Conservation (phyloP, 1,140 invertebrate genomes). For the Cryptotermes secundus region DNA sequence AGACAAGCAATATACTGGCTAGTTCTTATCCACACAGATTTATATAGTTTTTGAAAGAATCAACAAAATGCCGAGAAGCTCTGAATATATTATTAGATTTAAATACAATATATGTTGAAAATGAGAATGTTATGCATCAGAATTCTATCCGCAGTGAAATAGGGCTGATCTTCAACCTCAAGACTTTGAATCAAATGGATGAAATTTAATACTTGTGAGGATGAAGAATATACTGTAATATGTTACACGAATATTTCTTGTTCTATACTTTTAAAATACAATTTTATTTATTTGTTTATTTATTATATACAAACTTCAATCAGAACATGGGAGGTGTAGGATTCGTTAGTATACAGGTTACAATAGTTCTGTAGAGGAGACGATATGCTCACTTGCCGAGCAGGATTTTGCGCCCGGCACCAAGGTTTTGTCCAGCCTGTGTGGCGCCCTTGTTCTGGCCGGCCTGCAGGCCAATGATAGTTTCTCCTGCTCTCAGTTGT, state of each 20-base stretch:
- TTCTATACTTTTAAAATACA: background rate
- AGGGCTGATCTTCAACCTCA: background rate
- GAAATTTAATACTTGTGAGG: background rate
- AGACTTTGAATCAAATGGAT: background rate
- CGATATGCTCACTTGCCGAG: slow-evolving; percentile 62
- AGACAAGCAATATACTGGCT: background rate
- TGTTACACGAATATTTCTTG: slow-evolving; percentile 7
- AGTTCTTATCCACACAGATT: background rate
- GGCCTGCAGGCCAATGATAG: slow-evolving; percentile 87
- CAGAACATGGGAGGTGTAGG: background rate
- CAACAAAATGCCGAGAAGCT: background rate
- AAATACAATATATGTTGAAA: background rate
- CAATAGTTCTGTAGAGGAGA: background rate
- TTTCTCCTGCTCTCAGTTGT: slow-evolving; percentile 78
- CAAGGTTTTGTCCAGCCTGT: slow-evolving; percentile 87
- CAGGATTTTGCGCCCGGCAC: slow-evolving; percentile 81
- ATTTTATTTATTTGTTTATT: slow-evolving; percentile 24
- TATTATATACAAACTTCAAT: slow-evolving; percentile 18
- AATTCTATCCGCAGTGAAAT: background rate
- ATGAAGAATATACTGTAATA: background rate
- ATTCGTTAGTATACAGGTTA: background rate
- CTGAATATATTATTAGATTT: background rate
- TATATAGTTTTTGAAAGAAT: background rate
- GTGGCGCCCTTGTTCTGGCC: slow-evolving; percentile 88
- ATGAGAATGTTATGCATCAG: background rate